Evolutionary conservation across 35 echinoderm and acorn worm genomes (phyloP).

Genomic region (Acanthaster planci): DNA sequence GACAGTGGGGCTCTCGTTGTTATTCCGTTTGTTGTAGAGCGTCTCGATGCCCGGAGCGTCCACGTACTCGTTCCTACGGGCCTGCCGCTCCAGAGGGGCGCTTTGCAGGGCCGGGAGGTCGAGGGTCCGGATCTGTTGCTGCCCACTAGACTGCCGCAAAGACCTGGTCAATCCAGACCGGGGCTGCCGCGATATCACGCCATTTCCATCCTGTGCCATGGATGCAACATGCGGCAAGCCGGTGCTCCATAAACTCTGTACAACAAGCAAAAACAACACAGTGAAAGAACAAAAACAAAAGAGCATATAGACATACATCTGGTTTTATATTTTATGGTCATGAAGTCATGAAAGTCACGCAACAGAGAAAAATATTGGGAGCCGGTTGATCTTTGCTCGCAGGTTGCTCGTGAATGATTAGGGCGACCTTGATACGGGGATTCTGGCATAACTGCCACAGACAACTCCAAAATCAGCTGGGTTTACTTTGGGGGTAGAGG

Average conservation of each 20-base stretch:
- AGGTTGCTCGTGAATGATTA: not conserved
- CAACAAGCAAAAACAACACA: conserved; percentile 28
- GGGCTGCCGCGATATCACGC: conserved; percentile 90
- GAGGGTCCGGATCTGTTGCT: conserved; percentile 33
- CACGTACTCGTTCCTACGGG: conserved; percentile 70
- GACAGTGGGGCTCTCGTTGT: conserved; percentile 59
- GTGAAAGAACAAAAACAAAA: not conserved
- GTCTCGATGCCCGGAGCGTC: conserved; percentile 35
- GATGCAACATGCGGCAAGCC: conserved; percentile 81
- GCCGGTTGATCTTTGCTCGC: conserved; percentile 5
- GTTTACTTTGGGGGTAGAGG: not conserved
- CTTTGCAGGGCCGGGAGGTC: conserved; percentile 62
- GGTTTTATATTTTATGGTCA: not conserved
- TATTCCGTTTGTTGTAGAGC: conserved; percentile 53
- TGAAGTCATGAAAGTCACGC: conserved; percentile 11
- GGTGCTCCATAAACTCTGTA: conserved; percentile 95
- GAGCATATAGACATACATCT: not conserved
- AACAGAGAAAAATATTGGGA: not conserved
- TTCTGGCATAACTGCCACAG: not conserved
- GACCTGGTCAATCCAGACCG: conserved; percentile 44
- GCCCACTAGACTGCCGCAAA: conserved; percentile 29
- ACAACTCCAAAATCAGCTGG: not conserved
- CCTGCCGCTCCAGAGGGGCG: conserved; percentile 47
- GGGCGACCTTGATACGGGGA: not conserved
- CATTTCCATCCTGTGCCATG: conserved; percentile 96